Percentiles rank a stretch among this genome's conserved stretches.
Evolutionary conservation across 2,113 vertebrate species (phyloP).

Genomic region (Erpornis zantholeuca): DNA sequence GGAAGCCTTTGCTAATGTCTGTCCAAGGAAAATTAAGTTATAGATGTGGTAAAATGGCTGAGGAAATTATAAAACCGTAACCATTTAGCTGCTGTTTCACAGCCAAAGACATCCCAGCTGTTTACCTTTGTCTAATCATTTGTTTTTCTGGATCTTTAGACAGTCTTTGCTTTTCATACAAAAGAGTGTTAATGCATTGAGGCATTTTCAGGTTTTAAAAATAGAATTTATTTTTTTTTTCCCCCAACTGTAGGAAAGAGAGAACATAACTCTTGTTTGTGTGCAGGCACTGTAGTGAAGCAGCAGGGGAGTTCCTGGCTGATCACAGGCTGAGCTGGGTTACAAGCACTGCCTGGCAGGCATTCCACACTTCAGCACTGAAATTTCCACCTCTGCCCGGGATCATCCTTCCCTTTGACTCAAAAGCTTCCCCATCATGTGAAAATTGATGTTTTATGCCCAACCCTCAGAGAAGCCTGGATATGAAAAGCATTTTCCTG

Average conservation of each 20-base stretch:
- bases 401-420: neutral
- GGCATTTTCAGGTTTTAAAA: neutral
- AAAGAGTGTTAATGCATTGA: neutral
- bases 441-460: neutral
- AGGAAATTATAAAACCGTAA: neutral
- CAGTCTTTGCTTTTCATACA: neutral
- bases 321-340: neutral
- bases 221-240: neutral
- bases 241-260: neutral
- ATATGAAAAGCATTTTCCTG: neutral
- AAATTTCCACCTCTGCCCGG: neutral
- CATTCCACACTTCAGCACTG: neutral
- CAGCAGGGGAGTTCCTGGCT: neutral
- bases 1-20: neutral
- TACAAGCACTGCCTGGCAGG: neutral
- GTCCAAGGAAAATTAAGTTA: conserved; percentile 7
- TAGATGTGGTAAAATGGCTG: neutral
- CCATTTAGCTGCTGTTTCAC: neutral
- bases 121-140: neutral
- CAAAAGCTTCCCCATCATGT: neutral
- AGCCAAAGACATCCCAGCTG: neutral
- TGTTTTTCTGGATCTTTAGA: neutral
- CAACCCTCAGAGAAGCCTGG: neutral
- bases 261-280: neutral
- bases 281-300: neutral